Conservation (phyloP, 2,797 vertebrate species). For the Prunella strophiata region DNA sequence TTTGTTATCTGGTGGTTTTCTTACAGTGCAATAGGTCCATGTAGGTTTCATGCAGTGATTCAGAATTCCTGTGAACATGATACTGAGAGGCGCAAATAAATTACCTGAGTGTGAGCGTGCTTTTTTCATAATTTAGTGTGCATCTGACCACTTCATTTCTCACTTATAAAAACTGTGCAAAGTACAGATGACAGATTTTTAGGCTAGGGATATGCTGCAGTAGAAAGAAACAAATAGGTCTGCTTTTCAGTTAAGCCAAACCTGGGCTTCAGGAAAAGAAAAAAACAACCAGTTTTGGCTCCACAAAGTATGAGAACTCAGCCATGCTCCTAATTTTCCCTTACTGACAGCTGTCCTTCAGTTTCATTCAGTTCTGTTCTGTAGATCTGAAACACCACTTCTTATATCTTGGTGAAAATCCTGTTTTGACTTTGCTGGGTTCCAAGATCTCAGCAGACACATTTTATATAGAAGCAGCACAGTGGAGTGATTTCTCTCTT, state of each 20-base stretch:
- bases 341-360: not conserved
- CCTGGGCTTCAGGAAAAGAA: not conserved
- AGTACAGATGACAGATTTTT: not conserved
- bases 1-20: slow-evolving; percentile 6
- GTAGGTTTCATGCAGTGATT: not conserved
- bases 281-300: not conserved
- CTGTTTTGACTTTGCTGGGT: not conserved
- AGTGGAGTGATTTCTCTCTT: not conserved
- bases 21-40: not conserved
- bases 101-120: not conserved
- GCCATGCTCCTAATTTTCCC: not conserved
- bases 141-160: not conserved
- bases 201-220: not conserved
- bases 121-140: not conserved
- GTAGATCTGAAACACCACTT: not conserved
- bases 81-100: not conserved
- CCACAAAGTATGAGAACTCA: not conserved
- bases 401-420: not conserved
- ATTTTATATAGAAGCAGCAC: not conserved
- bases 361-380: not conserved
- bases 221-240: not conserved
- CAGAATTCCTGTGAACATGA: not conserved
- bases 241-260: not conserved
- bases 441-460: not conserved
- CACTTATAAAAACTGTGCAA: not conserved